These are phyloP conservation scores for Eumeta japonica DNA, from an alignment of 1,140 invertebrate species.

Conservation along the genomic window DNA sequence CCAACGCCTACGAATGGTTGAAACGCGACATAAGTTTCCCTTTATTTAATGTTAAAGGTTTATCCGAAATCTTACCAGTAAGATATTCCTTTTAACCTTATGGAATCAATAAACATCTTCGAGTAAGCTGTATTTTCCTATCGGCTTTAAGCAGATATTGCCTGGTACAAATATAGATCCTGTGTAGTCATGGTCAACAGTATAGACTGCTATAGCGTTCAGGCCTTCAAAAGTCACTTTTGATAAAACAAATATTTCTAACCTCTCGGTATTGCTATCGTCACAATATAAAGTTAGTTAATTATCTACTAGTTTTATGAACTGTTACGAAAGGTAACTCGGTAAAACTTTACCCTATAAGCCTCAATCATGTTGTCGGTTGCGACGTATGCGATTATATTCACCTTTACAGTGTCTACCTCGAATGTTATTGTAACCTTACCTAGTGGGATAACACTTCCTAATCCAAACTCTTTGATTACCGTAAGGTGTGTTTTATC, in stretches of 20 bases:
- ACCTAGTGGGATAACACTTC: constrained; percentile 3
- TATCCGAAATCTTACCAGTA: too few species aligned
- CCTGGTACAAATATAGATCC: constrained; percentile 5
- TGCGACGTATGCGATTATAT: constrained; percentile 4
- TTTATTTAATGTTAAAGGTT: too few species aligned
- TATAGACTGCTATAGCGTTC: too few species aligned
- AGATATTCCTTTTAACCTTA: too few species aligned
- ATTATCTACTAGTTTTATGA: constrained; percentile 5
- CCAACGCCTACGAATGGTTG: too few species aligned
- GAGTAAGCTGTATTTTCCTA: too few species aligned
- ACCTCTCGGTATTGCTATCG: background rate
- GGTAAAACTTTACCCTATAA: constrained; percentile 8
- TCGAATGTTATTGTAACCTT: background rate
- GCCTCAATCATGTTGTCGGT: background rate
- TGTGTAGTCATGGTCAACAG: constrained; percentile 1
- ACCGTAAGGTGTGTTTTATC: constrained; percentile 4
- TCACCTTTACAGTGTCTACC: constrained; percentile 4
- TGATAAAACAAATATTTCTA: background rate
- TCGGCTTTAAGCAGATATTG: constrained; percentile 4
- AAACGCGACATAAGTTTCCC: too few species aligned
- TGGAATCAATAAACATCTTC: too few species aligned
- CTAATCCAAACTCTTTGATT: constrained; percentile 6
- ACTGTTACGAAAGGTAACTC: constrained; percentile 5
- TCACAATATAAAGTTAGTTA: constrained; percentile 4
- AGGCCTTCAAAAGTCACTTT: background rate